Base-by-base conservation (phyloP, 1,140 invertebrate species). In the Manduca sexta region DNA sequence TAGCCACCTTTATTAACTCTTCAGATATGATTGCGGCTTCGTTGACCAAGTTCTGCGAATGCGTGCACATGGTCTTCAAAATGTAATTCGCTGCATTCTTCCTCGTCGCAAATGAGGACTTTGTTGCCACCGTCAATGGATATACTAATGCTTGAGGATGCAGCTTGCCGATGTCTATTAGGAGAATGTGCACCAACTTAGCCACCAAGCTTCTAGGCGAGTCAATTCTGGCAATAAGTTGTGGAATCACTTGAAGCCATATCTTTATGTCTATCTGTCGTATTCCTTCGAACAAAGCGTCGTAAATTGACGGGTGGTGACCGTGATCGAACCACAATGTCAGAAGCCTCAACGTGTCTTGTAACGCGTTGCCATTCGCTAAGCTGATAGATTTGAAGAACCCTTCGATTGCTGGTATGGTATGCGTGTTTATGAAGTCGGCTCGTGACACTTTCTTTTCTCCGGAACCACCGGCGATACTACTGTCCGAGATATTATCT, bases 171-270 rank as follows among this genome's bases (percentile, higher is more conserved):
- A 99, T 97, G 69, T 99, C 97, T 49, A 97, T 95, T 0, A 99
- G 86, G 3, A 99, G 86, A 67, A 97, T 93, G 78, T 98, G 95
- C 47, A 99, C 97, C 2, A 98, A 88, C 37, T 94, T 90, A 0
- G 93, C 94, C 0, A 99, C 97, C 37, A 97, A 78, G 48, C 91
- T 91, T 11, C 96, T 89, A 0, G 94, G 94, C 0, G 97, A 98
- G 74, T 99, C 98, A 52, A 99, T 98, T 29, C 98, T 89, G 0
- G 98, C 98, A 51, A 99, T 99, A 2, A 99, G 82, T 80, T 99
- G 98, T 0, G 98, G 98, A 59, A 99, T 99, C 0, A 99, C 98
- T 89, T 99, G 98, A 2, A 99, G 87, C 98, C 98, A 99, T 12
- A 97, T 99, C 65, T 99, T 97, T 45, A 99, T 96, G 60, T 98